Conservation (phyloP, 2,888 invertebrate genomes). For the Antitype chi region DNA sequence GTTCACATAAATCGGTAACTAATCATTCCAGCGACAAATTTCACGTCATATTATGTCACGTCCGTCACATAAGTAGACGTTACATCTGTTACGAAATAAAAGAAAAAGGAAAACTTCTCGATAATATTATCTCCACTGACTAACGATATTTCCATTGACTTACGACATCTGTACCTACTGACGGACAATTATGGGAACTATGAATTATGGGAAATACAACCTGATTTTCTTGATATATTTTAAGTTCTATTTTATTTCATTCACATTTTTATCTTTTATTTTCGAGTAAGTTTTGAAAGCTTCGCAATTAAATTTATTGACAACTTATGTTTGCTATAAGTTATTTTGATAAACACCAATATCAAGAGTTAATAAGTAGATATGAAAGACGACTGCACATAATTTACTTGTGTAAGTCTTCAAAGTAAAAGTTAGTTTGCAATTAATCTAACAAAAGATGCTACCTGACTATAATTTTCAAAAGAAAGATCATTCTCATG, state of each 20-base stretch:
- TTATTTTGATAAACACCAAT: background rate
- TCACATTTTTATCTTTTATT: background rate
- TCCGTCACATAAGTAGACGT: conserved; percentile 7
- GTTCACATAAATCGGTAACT: background rate
- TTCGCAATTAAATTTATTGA: background rate
- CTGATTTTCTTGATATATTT: background rate
- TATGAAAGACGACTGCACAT: no score
- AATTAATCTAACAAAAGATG: background rate
- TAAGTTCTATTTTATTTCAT: background rate
- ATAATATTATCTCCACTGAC: conserved; percentile 34
- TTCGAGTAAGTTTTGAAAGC: background rate
- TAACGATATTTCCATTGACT: background rate
- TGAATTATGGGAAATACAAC: background rate
- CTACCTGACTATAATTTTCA: background rate
- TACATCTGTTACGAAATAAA: conserved; percentile 5
- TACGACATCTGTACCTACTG: conserved; percentile 1
- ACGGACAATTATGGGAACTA: conserved; percentile 11
- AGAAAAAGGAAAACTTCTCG: conserved; percentile 3
- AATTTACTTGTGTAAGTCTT: background rate
- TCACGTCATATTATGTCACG: conserved; percentile 31
- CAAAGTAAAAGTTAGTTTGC: background rate
- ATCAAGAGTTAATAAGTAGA: no score
- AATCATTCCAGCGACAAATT: conserved; percentile 9
- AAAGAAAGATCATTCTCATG: background rate
- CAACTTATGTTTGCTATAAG: background rate